phyloP scores from a whole-genome alignment of 2,113 vertebrate species.

The Dromiciops gliroides region DNA sequence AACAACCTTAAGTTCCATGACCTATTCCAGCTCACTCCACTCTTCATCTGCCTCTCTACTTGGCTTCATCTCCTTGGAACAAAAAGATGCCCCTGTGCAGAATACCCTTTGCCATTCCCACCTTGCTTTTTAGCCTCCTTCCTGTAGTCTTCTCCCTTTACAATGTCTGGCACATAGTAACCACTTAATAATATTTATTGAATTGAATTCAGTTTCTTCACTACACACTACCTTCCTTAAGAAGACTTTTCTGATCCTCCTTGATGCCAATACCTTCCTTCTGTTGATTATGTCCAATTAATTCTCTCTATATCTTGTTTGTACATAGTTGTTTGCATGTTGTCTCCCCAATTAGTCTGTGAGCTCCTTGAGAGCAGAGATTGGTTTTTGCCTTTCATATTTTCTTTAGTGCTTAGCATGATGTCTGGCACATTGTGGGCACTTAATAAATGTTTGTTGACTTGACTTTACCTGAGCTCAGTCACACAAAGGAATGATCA shows the following conservation, averaged over 20 bases:
- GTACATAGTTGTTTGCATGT: background rate
- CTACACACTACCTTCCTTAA: background rate
- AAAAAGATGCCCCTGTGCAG: background rate
- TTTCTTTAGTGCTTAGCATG: background rate
- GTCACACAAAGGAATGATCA: too few relatives aligned
- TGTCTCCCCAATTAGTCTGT: background rate
- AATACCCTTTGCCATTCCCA: background rate
- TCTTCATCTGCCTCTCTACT: background rate
- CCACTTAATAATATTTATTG: background rate
- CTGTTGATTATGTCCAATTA: background rate
- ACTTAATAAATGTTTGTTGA: background rate
- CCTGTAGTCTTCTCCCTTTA: background rate
- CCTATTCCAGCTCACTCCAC: background rate
- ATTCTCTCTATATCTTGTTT: background rate
- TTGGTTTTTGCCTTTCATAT: background rate
- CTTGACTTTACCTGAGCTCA: background rate
- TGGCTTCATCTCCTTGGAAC: background rate
- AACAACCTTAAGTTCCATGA: background rate
- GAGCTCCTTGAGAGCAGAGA: background rate
- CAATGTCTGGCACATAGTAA: background rate
- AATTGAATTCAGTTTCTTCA: background rate
- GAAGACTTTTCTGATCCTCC: background rate
- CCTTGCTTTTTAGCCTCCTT: background rate
- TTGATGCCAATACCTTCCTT: background rate
- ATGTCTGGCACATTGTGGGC: background rate